Evolutionary conservation across 2,888 invertebrate species (phyloP), one percentile per base, ranked within the genome.

Genomic region (Caenorhabditis plicata): DNA sequence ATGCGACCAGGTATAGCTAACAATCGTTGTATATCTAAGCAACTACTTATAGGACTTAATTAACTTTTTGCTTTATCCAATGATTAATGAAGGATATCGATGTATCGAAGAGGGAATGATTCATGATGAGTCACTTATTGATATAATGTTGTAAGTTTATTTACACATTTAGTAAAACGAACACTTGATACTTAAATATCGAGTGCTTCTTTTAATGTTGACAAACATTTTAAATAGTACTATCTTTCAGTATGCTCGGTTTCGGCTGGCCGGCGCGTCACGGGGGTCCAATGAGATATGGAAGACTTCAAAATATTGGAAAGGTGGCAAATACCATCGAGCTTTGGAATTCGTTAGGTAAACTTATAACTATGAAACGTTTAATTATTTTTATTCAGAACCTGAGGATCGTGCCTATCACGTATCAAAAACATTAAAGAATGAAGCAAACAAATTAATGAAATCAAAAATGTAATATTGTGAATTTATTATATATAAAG

Each of bases 71-170:
- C 43, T 74, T 8, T 68, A 53, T 44, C 74, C 74, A 5, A 65
- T 71, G 69, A 53, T 73, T 7, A 74, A 74, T 33, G 74, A 74
- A 49, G 73, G 68, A 11, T 67, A 61, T 43, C 53, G 64, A 20
- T 68, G 69, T 22, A 36, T 74, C 23, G 73, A 74, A 44, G 70
- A 73, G 32, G 65, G 64, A 17, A 67, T 74, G 11, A 71, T 73
- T 23, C 62, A 57, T 2, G 58, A 63, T 17, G 66, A 60, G 11
- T 43, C 45, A 7, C 49, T 68, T 8, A 68, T 74, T 43, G 74
- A 74, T 48, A 65, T 74, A 22, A 73, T 74, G 73, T 71, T 71
- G 74, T 71, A 32, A 54, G 69, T 63, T 23, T 7, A 25, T n/a
- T 32, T 3, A 23, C 9, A 11, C 13, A 35, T n/a, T n/a, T 35